phyloP scores from a whole-genome alignment of 1,140 invertebrate species.

The Eueides isabella region DNA sequence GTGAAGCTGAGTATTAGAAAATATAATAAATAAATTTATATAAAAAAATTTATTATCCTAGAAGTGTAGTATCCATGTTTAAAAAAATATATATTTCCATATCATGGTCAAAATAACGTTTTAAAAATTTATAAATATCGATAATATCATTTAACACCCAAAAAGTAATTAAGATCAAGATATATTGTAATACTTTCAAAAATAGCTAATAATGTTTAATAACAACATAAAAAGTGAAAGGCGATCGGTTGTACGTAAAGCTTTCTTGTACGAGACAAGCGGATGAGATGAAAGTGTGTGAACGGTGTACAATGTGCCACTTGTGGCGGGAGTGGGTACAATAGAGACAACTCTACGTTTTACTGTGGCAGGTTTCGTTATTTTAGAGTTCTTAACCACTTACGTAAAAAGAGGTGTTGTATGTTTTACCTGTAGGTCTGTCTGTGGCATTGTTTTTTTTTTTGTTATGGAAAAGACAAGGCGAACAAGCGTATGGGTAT shows the following conservation, averaged over 20 bases:
- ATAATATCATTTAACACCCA: not conserved
- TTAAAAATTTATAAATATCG: not conserved
- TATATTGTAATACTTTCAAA: slow-evolving; percentile 45
- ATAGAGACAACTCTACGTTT: too few species aligned
- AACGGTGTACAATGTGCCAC: slow-evolving; percentile 51
- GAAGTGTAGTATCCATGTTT: too few species aligned
- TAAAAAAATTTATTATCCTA: too few species aligned
- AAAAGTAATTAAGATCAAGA: slow-evolving; percentile 10
- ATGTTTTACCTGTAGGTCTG: too few species aligned
- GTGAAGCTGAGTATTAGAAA: too few species aligned
- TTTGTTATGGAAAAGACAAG: too few species aligned
- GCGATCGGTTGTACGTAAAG: slow-evolving; percentile 56
- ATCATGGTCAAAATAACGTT: not conserved
- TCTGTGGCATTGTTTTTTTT: too few species aligned
- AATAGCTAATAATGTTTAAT: slow-evolving; percentile 47
- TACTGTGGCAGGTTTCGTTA: not conserved
- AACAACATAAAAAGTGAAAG: slow-evolving; percentile 73
- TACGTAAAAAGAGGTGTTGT: too few species aligned
- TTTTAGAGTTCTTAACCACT: not conserved
- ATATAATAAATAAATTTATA: too few species aligned
- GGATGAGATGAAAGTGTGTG: slow-evolving; percentile 70
- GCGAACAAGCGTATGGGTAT: too few species aligned
- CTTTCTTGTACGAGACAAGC: slow-evolving; percentile 69
- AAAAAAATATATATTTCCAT: too few species aligned
- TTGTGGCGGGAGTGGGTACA: slow-evolving; percentile 44